Conservation (phyloP, 2,888 invertebrate genomes). For the Synergus umbraculus region DNA sequence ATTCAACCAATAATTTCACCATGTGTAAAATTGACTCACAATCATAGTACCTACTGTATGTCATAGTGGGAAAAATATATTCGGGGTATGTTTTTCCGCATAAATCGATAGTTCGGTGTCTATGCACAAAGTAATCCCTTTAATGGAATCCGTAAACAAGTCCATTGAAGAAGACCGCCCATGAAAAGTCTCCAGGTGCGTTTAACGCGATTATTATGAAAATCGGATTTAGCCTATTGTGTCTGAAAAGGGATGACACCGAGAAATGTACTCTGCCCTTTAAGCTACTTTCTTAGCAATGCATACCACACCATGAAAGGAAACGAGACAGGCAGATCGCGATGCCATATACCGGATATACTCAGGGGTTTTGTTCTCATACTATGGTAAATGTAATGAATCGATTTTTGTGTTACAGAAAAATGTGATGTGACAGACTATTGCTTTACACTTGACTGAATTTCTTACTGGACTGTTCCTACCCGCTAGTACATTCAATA, state of each 20-base stretch:
- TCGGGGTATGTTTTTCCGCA: neutral
- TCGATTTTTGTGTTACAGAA: neutral
- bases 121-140: slow-evolving; percentile 62
- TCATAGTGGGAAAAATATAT: no score
- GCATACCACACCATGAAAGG: slow-evolving; percentile 66
- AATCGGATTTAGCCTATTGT: slow-evolving; percentile 75
- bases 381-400: slow-evolving; percentile 12
- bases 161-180: slow-evolving; percentile 61
- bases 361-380: slow-evolving; percentile 15
- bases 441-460: neutral
- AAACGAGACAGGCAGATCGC: slow-evolving; percentile 48
- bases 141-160: slow-evolving; percentile 67
- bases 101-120: slow-evolving; percentile 32
- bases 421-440: slow-evolving; percentile 11
- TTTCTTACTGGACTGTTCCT: neutral
- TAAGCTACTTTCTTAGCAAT: slow-evolving; percentile 68
- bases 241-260: slow-evolving; percentile 63
- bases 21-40: slow-evolving; percentile 41
- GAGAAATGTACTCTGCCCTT: slow-evolving; percentile 57
- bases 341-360: slow-evolving; percentile 11
- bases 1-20: slow-evolving; percentile 47
- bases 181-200: slow-evolving; percentile 65
- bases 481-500: no score
- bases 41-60: no score
- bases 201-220: slow-evolving; percentile 75